Base-by-base conservation (phyloP, 2,888 invertebrate species). In the Clanis bilineata region DNA sequence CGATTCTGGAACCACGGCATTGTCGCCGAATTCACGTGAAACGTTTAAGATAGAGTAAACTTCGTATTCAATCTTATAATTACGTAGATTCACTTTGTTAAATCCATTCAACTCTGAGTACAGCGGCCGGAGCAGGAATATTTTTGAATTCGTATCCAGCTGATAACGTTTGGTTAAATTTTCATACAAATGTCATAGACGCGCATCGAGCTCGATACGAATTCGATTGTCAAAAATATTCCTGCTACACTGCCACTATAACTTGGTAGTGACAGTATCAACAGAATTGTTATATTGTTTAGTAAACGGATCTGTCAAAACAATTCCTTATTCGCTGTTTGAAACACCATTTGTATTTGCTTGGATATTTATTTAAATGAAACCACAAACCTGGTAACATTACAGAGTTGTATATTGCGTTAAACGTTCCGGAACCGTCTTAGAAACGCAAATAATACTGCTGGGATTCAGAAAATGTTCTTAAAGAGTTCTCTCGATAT, bases 381-480 rank as follows among this genome's bases (percentile, higher is more conserved):
- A 67, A 68, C 62, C 64, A 64, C 68, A 47, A 59, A 45, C 45
- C 23, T 36, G 38, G 45, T 57, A 58, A 32, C 15, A 18, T 4
- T 55, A 73, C 69, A 72, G 71, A 79, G 75, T 76, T 82, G 79
- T 77, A 77, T 75, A 77, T 74, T 74, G 70, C 73, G 73, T 78
- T 77, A 78, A 82, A 78, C 73, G 74, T 68, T 70, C 68, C 73
- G 68, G 75, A 76, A 73, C 78, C 73, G 76, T 77, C 72, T 74
- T 72, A 74, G 69, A 64, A 72, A 66, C 68, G 74, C 71, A 76
- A 82, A 84, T 80, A 79, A 77, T 77, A 76, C 77, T 73, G 71
- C 65, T 68, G 80, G 76, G 76, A 80, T 80, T 78, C 80, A 75
- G 76, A 79, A 83, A 83, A 77, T 77, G 82, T 80, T 81, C 71